phyloP scores from a whole-genome alignment of 2,113 vertebrate genomes.

The Promerops cafer region DNA sequence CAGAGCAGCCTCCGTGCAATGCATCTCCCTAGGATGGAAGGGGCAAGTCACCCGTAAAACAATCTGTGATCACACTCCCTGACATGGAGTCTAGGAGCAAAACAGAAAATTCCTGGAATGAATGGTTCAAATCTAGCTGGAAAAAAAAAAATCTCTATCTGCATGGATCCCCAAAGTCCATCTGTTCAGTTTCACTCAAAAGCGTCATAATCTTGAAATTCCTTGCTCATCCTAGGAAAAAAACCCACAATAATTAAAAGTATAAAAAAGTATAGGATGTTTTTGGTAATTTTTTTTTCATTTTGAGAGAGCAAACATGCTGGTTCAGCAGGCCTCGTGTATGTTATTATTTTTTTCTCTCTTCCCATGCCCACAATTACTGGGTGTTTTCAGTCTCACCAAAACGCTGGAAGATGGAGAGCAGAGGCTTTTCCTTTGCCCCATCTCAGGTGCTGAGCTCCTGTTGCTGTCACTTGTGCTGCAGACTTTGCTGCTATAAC shows the following conservation, averaged over 20 bases:
- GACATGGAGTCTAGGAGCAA: not conserved
- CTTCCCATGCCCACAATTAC: not conserved
- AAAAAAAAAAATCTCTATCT: not conserved
- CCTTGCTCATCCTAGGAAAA: not conserved
- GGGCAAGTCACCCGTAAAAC: not conserved
- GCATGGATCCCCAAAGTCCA: not conserved
- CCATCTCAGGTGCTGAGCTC: not conserved
- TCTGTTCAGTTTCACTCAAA: not conserved
- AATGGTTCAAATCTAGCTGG: not conserved
- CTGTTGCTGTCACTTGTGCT: not conserved
- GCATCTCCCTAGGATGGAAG: slow-evolving; percentile 79
- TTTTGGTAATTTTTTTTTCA: not conserved
- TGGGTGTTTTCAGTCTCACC: not conserved
- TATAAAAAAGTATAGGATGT: not conserved
- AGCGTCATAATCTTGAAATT: not conserved
- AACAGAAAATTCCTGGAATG: not conserved
- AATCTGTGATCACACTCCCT: not conserved
- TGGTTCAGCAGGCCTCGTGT: not conserved
- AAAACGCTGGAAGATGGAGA: not conserved
- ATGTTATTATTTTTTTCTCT: too few species aligned
- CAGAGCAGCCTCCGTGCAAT: slow-evolving; percentile 81
- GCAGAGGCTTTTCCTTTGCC: not conserved
- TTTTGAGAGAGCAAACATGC: not conserved
- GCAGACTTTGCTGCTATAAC: not conserved
- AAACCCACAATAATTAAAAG: not conserved